A percentile compares a stretch with the other conserved stretches of the same genome.
Conservation (phyloP, 2,797 vertebrate genomes). For the Sorex maritimensis region DNA sequence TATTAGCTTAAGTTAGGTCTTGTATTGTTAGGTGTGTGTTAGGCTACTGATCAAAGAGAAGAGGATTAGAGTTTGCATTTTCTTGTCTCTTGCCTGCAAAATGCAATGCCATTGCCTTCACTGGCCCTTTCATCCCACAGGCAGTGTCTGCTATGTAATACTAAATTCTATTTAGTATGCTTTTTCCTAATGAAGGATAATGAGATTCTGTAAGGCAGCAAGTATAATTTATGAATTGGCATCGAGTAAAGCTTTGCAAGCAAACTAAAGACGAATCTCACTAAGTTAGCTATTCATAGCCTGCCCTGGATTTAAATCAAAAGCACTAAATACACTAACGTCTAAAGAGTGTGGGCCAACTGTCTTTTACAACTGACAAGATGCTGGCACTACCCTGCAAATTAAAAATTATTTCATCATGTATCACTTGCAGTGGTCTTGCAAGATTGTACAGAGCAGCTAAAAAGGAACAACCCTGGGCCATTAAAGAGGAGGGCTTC, state of each 20-base stretch:
- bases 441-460: conserved; percentile 63
- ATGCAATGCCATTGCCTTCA: conserved; percentile 69
- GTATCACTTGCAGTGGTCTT: conserved; percentile 74
- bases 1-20: not conserved
- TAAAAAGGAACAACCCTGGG: not conserved
- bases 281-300: conserved; percentile 80
- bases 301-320: conserved; percentile 84
- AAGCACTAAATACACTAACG: conserved; percentile 81
- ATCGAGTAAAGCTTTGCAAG: conserved; percentile 87
- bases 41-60: conserved; percentile 52
- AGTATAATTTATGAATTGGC: conserved; percentile 87
- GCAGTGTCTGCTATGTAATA: conserved; percentile 82
- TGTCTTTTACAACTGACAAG: conserved; percentile 88
- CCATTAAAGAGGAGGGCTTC: conserved; percentile 33
- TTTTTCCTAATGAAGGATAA: conserved; percentile 89
- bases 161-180: conserved; percentile 85
- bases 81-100: conserved; percentile 77
- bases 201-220: conserved; percentile 84
- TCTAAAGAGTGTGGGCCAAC: conserved; percentile 85
- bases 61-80: conserved; percentile 80
- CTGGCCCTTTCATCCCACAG: conserved; percentile 78
- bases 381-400: conserved; percentile 80
- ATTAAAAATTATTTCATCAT: conserved; percentile 84
- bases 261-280: conserved; percentile 85
- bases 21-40: not conserved